Evolutionary conservation across 1,140 invertebrate species (phyloP).

Genomic region (Pararge aegeria): DNA sequence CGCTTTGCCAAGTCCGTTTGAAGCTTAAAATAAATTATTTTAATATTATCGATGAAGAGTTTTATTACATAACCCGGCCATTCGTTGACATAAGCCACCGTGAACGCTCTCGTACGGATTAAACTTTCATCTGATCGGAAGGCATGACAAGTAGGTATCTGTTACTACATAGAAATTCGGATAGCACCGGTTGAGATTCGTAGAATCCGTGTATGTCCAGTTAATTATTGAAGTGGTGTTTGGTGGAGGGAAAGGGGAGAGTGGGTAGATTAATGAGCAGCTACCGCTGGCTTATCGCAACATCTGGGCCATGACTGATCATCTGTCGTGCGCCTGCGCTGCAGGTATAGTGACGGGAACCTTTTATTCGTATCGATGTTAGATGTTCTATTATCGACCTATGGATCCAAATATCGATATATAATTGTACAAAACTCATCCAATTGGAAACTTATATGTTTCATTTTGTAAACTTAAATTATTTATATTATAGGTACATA

Average conservation of each 20-base stretch:
- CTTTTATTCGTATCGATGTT: neutral
- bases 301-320: conserved; percentile 78
- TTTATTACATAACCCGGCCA: conserved; percentile 19
- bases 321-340: conserved; percentile 76
- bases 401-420: conserved; percentile 34
- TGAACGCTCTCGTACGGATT: conserved; percentile 11
- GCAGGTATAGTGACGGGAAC: conserved; percentile 33
- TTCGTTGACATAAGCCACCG: conserved; percentile 24
- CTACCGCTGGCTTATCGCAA: conserved; percentile 75
- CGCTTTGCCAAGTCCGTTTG: conserved; percentile 20
- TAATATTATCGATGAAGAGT: conserved; percentile 18
- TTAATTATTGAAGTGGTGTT: conserved; percentile 66
- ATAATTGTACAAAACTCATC: conserved; percentile 6
- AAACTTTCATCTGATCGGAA: conserved; percentile 34
- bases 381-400: conserved; percentile 24
- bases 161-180: conserved; percentile 41
- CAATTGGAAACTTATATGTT: too few species aligned
- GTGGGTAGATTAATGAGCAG: conserved; percentile 77
- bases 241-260: conserved; percentile 44
- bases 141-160: conserved; percentile 39
- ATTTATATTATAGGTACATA: too few species aligned
- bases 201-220: conserved; percentile 62
- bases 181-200: conserved; percentile 49
- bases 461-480: too few species aligned
- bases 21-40: conserved; percentile 18